Conservation (phyloP, 2,797 vertebrate species). For the Phoeniculus purpureus region DNA sequence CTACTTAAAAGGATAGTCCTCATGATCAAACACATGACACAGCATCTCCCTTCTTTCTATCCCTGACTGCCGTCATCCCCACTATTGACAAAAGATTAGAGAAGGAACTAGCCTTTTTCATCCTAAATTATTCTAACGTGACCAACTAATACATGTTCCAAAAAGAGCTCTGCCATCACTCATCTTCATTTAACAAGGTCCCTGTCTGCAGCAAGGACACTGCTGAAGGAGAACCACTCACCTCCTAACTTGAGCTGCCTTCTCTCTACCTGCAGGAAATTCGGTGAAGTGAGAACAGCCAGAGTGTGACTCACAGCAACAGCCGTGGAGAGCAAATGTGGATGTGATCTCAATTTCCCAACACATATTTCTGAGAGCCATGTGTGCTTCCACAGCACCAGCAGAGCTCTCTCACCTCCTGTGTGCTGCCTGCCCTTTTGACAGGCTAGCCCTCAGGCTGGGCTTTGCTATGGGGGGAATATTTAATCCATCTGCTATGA, state of each 20-base stretch:
- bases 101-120: not conserved
- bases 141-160: accelerated
- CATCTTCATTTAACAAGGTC: not conserved
- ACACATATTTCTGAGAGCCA: accelerated
- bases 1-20: not conserved
- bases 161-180: not conserved
- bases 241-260: not conserved
- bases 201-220: accelerated
- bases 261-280: not conserved
- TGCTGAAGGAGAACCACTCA: not conserved
- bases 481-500: not conserved
- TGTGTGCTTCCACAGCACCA: not conserved
- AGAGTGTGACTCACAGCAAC: not conserved
- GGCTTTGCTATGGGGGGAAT: not conserved
- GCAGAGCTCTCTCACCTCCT: not conserved
- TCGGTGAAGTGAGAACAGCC: not conserved
- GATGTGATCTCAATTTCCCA: not conserved
- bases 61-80: accelerated
- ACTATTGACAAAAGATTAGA: not conserved
- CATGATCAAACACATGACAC: not conserved
- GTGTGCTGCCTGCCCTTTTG: not conserved
- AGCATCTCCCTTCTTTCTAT: not conserved
- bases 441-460: not conserved
- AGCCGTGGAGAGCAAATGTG: accelerated
- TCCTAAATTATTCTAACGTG: not conserved